Evolutionary conservation across 2,113 vertebrate species (phyloP).

Genomic region (Plotosus lineatus): DNA sequence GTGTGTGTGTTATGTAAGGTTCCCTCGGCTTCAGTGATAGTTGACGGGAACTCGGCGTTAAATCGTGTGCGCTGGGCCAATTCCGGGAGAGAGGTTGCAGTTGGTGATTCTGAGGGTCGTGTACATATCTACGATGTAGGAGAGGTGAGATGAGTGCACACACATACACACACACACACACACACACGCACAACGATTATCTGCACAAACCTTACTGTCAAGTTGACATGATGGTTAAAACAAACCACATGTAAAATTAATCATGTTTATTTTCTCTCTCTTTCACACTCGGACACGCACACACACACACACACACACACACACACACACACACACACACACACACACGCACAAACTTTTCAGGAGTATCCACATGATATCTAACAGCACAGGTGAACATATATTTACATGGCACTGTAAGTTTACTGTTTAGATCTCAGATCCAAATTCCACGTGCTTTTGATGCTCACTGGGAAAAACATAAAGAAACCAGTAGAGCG

Average conservation of each 20-base stretch:
- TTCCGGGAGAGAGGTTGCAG: conserved; percentile 94
- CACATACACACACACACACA: neutral
- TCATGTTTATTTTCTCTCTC: too few species aligned
- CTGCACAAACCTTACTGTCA: neutral
- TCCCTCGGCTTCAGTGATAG: conserved; percentile 89
- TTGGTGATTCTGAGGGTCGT: conserved; percentile 94
- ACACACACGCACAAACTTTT: neutral
- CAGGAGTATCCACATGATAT: neutral
- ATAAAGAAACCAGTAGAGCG: neutral
- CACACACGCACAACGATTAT: neutral
- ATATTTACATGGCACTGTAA: neutral
- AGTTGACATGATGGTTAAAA: neutral
- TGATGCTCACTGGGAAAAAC: neutral
- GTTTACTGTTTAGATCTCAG: too few species aligned
- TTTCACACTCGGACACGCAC: too few species aligned
- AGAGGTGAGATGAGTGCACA: conserved; percentile 87
- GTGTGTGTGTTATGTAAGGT: conserved; percentile 71
- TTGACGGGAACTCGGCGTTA: conserved; percentile 91
- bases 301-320: too few species aligned
- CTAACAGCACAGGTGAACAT: neutral
- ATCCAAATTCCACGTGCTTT: neutral
- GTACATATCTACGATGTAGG: conserved; percentile 95
- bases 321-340: too few species aligned
- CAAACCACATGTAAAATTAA: neutral
- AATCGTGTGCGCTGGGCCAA: conserved; percentile 96